Percentiles rank a stretch among this genome's conserved stretches.
These are phyloP conservation scores for Hippopotamyrus pictus DNA, from an alignment of 2,797 vertebrate species.

Conservation along the genomic window DNA sequence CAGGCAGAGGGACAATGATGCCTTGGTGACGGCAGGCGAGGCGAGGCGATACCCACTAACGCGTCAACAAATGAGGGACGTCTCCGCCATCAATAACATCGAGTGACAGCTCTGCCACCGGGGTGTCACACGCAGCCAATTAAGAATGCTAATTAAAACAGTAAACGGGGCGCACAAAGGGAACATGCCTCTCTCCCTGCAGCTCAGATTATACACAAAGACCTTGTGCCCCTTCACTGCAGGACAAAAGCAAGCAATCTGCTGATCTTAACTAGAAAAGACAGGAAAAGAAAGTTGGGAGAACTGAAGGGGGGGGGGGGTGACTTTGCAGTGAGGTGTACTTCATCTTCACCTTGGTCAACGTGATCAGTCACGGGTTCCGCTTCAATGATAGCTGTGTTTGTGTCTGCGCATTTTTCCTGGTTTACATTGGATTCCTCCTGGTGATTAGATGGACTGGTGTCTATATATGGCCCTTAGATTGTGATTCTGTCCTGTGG, in stretches of 20 bases:
- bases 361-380: background rate
- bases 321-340: background rate
- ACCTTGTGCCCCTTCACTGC: constrained; percentile 44
- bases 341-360: background rate
- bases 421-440: background rate
- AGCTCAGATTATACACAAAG: constrained; percentile 40
- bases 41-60: constrained; percentile 55
- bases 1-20: constrained; percentile 60
- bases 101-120: constrained; percentile 76
- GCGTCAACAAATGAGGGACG: constrained; percentile 64
- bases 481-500: background rate
- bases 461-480: background rate
- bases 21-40: constrained; percentile 53
- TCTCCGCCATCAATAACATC: constrained; percentile 62
- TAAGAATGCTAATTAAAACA: constrained; percentile 96
- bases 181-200: constrained; percentile 47
- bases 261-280: constrained; percentile 42
- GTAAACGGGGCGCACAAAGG: constrained; percentile 74
- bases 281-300: constrained; percentile 13
- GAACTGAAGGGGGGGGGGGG: background rate
- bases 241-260: constrained; percentile 43
- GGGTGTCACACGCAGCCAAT: constrained; percentile 85
- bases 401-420: background rate
- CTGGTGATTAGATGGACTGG: background rate
- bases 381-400: background rate